phyloP scores from a whole-genome alignment of 2,113 vertebrate species.

The Psettodes erumei region DNA sequence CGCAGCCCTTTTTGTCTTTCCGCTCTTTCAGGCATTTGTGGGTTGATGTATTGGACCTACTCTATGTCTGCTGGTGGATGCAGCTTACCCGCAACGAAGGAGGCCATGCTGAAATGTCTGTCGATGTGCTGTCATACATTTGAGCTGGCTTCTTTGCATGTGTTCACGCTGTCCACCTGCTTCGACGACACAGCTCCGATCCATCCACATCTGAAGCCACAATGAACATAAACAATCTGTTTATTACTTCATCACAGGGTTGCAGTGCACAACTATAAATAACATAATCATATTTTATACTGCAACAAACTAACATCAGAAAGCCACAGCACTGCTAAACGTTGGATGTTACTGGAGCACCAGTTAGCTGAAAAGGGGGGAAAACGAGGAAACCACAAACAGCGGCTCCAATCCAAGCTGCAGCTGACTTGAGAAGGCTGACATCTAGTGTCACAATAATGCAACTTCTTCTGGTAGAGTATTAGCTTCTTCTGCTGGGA shows the following conservation, averaged over 20 bases:
- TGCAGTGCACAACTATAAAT: background rate
- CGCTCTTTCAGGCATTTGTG: slow-evolving; percentile 77
- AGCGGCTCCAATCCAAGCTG: background rate
- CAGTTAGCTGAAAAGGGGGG: slow-evolving; percentile 79
- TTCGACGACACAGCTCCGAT: background rate
- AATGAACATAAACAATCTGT: background rate
- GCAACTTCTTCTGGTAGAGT: slow-evolving; percentile 9
- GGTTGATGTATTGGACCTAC: slow-evolving; percentile 78
- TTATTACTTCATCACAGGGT: background rate
- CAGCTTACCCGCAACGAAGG: too few relatives aligned
- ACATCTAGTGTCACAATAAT: slow-evolving; percentile 68
- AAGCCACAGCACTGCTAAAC: background rate
- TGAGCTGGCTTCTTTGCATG: background rate
- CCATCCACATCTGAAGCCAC: background rate
- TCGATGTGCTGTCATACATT: background rate
- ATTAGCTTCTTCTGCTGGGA: background rate
- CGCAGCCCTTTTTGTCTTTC: background rate
- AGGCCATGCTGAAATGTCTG: slow-evolving; percentile 25
- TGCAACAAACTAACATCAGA: background rate
- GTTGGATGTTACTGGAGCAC: too few relatives aligned
- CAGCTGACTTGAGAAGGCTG: slow-evolving; percentile 58
- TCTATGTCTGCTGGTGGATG: slow-evolving; percentile 87
- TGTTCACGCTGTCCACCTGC: background rate
- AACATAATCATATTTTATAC: background rate
- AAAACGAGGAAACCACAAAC: background rate